Percentiles rank a stretch among this genome's conserved stretches.
Conservation (phyloP, 2,113 vertebrate genomes). For the Sterrhoptilus dennistouni region DNA sequence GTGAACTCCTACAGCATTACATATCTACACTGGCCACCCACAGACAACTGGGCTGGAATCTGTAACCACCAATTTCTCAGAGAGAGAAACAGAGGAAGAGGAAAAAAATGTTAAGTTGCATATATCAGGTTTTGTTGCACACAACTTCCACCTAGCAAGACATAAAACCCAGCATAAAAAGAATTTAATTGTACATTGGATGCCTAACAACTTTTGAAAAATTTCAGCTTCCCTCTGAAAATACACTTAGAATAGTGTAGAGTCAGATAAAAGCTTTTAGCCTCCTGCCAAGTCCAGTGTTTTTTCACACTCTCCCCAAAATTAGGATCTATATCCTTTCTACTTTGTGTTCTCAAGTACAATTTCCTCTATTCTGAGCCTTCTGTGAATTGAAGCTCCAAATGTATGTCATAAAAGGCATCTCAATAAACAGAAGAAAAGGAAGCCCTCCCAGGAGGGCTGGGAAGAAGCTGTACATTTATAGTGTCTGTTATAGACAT, state of each 20-base stretch:
- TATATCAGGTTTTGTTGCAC: background rate
- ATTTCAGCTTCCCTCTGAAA: background rate
- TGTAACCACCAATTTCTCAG: background rate
- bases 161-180: background rate
- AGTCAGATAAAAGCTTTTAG: background rate
- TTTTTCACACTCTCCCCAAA: background rate
- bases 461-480: background rate
- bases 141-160: background rate
- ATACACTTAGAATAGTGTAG: background rate
- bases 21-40: background rate
- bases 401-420: background rate
- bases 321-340: background rate
- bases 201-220: background rate
- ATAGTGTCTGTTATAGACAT: background rate
- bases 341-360: background rate
- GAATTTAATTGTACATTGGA: background rate
- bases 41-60: background rate
- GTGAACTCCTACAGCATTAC: background rate
- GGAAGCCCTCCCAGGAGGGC: background rate
- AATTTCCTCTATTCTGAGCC: background rate
- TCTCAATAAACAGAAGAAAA: background rate
- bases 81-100: background rate
- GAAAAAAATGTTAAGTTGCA: background rate
- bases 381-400: background rate
- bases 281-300: background rate